Conservation (phyloP, 2,797 vertebrate species). For the Perodicticus potto region DNA sequence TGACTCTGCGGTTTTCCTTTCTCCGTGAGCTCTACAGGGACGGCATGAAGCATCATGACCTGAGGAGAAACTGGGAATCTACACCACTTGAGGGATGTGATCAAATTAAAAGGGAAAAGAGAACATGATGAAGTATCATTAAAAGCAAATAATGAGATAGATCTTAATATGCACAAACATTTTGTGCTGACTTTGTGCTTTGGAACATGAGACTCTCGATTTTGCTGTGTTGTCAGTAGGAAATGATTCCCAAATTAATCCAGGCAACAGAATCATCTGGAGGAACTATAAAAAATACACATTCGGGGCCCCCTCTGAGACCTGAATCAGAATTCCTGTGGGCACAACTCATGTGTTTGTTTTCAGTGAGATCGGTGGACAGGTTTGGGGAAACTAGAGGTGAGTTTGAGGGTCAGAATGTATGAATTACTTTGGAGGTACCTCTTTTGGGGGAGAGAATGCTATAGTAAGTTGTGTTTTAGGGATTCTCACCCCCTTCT, state of each 20-base stretch:
- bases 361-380: not conserved
- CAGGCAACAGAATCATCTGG: not conserved
- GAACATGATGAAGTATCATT: not conserved
- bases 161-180: not conserved
- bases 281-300: not conserved
- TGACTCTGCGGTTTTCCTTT: not conserved
- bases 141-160: conserved; percentile 13
- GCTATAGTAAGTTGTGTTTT: not conserved
- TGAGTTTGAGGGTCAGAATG: too few species aligned
- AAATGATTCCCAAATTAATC: conserved; percentile 48
- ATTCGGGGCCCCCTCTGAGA: not conserved
- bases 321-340: not conserved
- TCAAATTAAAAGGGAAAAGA: not conserved
- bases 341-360: not conserved
- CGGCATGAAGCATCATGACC: not conserved
- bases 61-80: not conserved
- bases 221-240: conserved; percentile 38
- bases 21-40: fast-evolving
- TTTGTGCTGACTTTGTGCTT: conserved; percentile 45
- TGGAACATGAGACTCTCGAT: not conserved
- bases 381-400: not conserved
- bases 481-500: not conserved
- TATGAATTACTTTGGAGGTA: not conserved
- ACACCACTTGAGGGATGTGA: not conserved
- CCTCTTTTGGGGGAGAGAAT: not conserved